Percentiles rank a stretch among this genome's conserved stretches.
Evolutionary conservation across 2,113 vertebrate species (phyloP).

Genomic region (Pachypanchax playfairii): DNA sequence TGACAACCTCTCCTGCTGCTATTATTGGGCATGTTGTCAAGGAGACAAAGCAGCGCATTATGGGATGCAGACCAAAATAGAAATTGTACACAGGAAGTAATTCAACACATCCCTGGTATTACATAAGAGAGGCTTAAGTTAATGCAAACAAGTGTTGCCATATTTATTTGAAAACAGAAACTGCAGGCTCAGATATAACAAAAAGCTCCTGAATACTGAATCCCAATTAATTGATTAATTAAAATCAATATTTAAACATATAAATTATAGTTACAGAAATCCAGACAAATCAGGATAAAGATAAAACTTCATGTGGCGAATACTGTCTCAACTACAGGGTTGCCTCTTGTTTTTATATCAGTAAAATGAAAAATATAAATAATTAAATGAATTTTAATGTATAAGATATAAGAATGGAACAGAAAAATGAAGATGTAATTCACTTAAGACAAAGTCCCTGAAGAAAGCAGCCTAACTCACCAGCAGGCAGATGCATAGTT

Average conservation of each 20-base stretch:
- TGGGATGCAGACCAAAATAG: conserved; percentile 76
- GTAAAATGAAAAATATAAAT: no score
- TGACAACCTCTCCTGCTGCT: conserved; percentile 76
- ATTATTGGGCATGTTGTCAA: conserved; percentile 77
- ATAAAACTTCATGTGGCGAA: background rate
- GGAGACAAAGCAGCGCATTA: conserved; percentile 74
- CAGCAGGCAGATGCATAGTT: conserved; percentile 21
- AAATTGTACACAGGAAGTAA: conserved; percentile 61
- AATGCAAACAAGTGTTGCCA: conserved; percentile 22
- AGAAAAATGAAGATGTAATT: background rate
- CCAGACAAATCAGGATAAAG: no score
- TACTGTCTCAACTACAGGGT: background rate
- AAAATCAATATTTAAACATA: no score
- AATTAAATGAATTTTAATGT: background rate
- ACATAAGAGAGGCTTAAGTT: conserved; percentile 58
- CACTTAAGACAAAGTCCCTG: background rate
- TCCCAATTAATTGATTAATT: no score
- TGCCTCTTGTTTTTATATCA: background rate
- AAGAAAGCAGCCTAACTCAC: background rate
- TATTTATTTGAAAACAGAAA: conserved; percentile 33
- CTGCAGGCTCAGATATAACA: background rate
- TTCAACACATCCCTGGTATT: conserved; percentile 65
- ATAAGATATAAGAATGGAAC: background rate
- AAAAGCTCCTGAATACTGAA: background rate
- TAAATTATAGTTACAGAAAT: no score